A percentile compares a stretch with the other conserved stretches of the same genome.
These are phyloP conservation scores for Tinamus guttatus DNA, from an alignment of 2,113 vertebrate genomes.

Conservation along the genomic window DNA sequence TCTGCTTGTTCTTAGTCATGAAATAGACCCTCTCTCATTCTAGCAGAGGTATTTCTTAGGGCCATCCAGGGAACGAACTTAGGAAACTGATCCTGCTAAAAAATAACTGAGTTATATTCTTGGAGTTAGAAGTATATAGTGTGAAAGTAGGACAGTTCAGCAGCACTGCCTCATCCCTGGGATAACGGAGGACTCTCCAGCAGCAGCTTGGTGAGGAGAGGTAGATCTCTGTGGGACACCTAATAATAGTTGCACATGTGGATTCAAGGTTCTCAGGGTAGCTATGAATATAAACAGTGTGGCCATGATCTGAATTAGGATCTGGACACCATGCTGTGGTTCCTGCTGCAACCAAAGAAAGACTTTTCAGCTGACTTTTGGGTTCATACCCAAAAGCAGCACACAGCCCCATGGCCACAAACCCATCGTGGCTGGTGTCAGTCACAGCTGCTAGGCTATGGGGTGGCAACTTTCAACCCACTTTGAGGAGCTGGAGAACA, in stretches of 20 bases:
- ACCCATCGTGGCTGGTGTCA: background rate
- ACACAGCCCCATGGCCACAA: background rate
- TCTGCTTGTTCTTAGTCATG: background rate
- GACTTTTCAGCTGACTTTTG: background rate
- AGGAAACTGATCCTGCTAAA: background rate
- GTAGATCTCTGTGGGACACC: background rate
- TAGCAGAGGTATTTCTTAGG: background rate
- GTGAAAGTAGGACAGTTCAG: background rate
- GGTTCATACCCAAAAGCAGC: too few species aligned
- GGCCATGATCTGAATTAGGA: background rate
- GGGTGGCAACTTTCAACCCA: background rate
- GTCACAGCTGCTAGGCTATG: background rate
- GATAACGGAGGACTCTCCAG: rapidly evolving
- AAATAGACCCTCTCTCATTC: background rate
- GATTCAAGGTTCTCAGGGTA: background rate
- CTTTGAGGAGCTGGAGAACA: too few species aligned
- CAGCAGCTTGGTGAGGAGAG: background rate
- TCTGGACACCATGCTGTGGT: background rate
- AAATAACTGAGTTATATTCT: background rate
- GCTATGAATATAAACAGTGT: background rate
- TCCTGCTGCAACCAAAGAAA: background rate
- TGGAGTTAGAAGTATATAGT: background rate
- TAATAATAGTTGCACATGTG: rapidly evolving
- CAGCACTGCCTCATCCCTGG: background rate
- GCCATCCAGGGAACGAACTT: background rate